Conservation (phyloP, 1,140 invertebrate genomes). For the Rhopalosiphum padi region DNA sequence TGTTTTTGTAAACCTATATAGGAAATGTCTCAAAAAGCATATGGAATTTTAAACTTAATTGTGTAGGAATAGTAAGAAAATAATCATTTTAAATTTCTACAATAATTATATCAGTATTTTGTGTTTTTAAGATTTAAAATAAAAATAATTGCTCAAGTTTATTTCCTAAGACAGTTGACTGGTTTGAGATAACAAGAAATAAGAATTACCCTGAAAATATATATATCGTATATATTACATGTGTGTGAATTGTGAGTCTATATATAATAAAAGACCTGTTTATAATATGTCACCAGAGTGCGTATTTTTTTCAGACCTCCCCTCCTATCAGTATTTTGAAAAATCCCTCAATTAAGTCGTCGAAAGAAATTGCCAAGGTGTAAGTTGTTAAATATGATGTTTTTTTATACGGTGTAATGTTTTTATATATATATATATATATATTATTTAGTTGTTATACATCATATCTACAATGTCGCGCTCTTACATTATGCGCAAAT, state of each 20-base stretch:
- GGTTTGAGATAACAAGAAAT: not conserved
- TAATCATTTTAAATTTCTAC: not conserved
- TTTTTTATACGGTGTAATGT: not conserved
- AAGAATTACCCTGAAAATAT: not conserved
- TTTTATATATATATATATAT: fast-evolving
- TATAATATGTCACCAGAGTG: not conserved
- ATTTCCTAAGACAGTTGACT: not conserved
- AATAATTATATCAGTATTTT: too few relatives aligned
- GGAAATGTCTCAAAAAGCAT: not conserved
- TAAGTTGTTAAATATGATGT: not conserved
- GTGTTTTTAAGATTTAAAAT: not conserved
- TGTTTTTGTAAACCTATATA: not conserved
- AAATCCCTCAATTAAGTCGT: not conserved
- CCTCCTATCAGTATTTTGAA: not conserved
- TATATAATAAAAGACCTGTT: not conserved
- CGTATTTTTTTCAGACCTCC: not conserved
- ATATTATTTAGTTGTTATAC: not conserved
- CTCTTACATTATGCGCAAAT: not conserved
- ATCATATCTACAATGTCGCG: not conserved
- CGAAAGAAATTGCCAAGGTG: not conserved
- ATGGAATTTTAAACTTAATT: not conserved
- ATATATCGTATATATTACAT: not conserved
- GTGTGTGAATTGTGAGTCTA: not conserved
- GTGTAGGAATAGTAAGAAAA: not conserved
- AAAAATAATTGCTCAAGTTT: not conserved